Percentiles rank a stretch among this genome's conserved stretches.
phyloP scores from a whole-genome alignment of 2,113 vertebrate genomes.

The Hirundichthys speculiger region DNA sequence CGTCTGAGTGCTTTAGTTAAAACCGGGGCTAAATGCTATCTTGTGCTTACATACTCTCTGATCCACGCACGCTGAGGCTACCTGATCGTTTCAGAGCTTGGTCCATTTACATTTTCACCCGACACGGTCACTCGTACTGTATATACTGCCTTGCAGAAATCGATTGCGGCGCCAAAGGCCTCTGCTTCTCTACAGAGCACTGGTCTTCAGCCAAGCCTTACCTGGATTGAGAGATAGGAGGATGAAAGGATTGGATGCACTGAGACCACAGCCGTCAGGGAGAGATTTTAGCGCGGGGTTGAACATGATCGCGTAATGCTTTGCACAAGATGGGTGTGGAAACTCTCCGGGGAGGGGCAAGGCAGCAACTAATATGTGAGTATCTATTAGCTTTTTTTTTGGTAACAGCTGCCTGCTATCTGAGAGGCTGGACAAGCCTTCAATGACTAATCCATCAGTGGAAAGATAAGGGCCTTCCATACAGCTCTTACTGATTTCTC shows the following conservation, averaged over 20 bases:
- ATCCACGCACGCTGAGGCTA: conserved; percentile 60
- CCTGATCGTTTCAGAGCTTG: conserved; percentile 64
- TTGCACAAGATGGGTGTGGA: conserved; percentile 59
- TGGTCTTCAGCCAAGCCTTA: conserved; percentile 68
- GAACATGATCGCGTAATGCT: conserved; percentile 68
- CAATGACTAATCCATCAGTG: conserved; percentile 58
- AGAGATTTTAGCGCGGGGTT: conserved; percentile 61
- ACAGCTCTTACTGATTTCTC: conserved; percentile 37
- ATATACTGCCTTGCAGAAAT: conserved; percentile 69
- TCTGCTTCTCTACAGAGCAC: conserved; percentile 55
- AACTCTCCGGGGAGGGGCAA: conserved; percentile 56
- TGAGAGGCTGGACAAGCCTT: conserved; percentile 50
- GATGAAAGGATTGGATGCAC: conserved; percentile 70
- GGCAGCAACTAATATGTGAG: conserved; percentile 60
- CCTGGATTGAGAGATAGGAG: conserved; percentile 74
- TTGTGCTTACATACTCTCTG: conserved; percentile 73
- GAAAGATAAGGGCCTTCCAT: conserved; percentile 43
- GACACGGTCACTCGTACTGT: conserved; percentile 67
- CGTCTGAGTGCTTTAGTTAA: conserved; percentile 77
- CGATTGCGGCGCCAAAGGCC: conserved; percentile 69
- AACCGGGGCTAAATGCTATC: conserved; percentile 77
- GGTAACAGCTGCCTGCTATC: conserved; percentile 47
- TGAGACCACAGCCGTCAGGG: conserved; percentile 63
- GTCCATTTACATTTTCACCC: conserved; percentile 72
- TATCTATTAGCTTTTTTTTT: conserved; percentile 65